Evolutionary conservation across 23 tunicate species (phyloP).

Genomic region (Clavelina lepadiformis): DNA sequence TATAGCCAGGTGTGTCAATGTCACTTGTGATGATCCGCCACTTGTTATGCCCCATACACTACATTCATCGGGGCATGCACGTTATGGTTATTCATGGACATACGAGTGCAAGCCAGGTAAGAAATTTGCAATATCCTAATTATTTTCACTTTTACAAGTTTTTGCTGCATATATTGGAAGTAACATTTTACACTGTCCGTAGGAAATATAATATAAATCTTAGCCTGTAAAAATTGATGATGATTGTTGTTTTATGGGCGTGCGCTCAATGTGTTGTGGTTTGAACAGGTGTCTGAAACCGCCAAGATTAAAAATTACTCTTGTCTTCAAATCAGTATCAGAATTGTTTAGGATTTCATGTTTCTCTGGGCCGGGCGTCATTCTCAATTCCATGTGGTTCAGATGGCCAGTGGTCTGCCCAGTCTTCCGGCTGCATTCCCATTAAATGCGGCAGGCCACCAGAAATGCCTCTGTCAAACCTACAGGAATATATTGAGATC

Average conservation of each 20-base stretch:
- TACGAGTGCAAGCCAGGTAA: slow-evolving; percentile 29
- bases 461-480: slow-evolving; percentile 7
- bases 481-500: slow-evolving; percentile 3
- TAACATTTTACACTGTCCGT: no score
- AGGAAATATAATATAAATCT: no score
- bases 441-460: slow-evolving; percentile 40
- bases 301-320: no score
- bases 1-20: slow-evolving; percentile 34
- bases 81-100: slow-evolving; percentile 14
- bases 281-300: no score
- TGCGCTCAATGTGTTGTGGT: no score
- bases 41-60: slow-evolving; percentile 4
- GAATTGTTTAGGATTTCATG: slow-evolving; percentile 31
- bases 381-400: slow-evolving; percentile 22
- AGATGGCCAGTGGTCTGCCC: slow-evolving; percentile 27
- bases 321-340: no score
- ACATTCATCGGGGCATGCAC: slow-evolving; percentile 13
- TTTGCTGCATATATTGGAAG: no score
- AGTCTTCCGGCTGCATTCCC: slow-evolving; percentile 12
- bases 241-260: no score
- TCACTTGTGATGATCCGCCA: slow-evolving; percentile 29
- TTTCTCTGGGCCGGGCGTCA: background rate
- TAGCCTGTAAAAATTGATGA: no score
- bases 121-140: background rate
- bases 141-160: no score